A percentile compares a stretch with the other conserved stretches of the same genome.
Evolutionary conservation across 2,888 invertebrate genomes (phyloP).

Genomic region (Ferrisia virgata): DNA sequence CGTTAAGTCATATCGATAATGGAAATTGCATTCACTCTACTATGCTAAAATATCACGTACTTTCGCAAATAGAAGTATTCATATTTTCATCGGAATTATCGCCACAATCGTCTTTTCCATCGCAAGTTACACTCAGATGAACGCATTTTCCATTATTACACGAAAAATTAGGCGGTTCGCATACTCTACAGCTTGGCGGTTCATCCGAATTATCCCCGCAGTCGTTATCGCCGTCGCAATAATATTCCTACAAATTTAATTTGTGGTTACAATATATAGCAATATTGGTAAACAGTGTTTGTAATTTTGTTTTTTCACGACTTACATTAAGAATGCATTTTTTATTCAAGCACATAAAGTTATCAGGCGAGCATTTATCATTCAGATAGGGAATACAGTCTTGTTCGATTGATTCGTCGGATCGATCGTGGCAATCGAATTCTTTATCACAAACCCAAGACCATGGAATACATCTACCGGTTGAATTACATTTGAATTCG

Average conservation of each 20-base stretch:
- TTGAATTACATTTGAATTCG: constrained; percentile 63
- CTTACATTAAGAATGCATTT: constrained; percentile 61
- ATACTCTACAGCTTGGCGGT: constrained; percentile 56
- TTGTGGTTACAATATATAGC: not conserved
- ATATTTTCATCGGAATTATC: constrained; percentile 66
- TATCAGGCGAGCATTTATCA: constrained; percentile 53
- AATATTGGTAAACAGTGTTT: not conserved
- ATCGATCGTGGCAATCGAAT: constrained; percentile 64
- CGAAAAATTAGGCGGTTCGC: constrained; percentile 57
- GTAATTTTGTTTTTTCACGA: no score
- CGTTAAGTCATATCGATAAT: not conserved
- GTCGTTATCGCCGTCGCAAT: constrained; percentile 67
- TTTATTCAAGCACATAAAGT: constrained; percentile 69
- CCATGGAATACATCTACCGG: constrained; percentile 67
- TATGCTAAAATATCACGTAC: constrained; percentile 40
- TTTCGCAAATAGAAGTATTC: constrained; percentile 37
- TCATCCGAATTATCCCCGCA: constrained; percentile 73
- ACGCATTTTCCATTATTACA: constrained; percentile 75
- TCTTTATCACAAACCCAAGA: constrained; percentile 71
- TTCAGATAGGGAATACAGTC: constrained; percentile 51
- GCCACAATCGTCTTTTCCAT: constrained; percentile 66
- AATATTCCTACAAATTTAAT: constrained; percentile 54
- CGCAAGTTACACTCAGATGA: constrained; percentile 64
- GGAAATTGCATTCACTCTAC: not conserved
- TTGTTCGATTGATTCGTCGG: constrained; percentile 59